Conservation (phyloP, 37 sponge, comb jelly and placozoan genomes). For the Haliclona indistincta region DNA sequence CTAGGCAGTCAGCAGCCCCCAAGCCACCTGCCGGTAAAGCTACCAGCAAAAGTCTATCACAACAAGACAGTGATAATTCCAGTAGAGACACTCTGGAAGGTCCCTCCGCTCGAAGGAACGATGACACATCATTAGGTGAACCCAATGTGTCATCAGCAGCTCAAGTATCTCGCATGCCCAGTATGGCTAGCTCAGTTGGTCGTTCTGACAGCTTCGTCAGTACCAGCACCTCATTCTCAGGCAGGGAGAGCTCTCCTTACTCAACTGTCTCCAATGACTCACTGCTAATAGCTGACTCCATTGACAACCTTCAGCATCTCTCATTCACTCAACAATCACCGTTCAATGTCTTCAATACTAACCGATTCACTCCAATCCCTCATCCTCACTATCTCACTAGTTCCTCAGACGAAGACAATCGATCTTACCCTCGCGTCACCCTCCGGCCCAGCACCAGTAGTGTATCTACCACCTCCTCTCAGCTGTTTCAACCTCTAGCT, state of each 20-base stretch:
- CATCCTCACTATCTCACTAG: background rate
- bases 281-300: constrained; percentile 39
- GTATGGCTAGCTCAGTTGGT: constrained; percentile 2
- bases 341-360: too few species aligned
- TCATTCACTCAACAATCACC: too few species aligned
- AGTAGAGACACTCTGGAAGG: background rate
- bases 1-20: background rate
- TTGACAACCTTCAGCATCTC: constrained; percentile 2
- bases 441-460: background rate
- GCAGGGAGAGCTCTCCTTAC: constrained; percentile 50
- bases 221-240: constrained; percentile 18
- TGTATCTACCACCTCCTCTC: background rate
- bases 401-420: background rate
- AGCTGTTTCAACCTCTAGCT: background rate
- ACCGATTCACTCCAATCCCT: background rate
- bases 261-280: constrained; percentile 48
- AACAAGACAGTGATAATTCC: background rate
- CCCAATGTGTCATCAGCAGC: background rate
- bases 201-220: constrained; percentile 7
- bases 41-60: background rate
- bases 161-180: background rate
- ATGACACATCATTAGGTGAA: background rate
- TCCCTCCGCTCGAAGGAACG: background rate
- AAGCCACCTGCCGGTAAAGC: too few species aligned
- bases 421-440: background rate